phyloP scores from a whole-genome alignment of 2,888 invertebrate genomes.

The Psylliodes chrysocephalus region DNA sequence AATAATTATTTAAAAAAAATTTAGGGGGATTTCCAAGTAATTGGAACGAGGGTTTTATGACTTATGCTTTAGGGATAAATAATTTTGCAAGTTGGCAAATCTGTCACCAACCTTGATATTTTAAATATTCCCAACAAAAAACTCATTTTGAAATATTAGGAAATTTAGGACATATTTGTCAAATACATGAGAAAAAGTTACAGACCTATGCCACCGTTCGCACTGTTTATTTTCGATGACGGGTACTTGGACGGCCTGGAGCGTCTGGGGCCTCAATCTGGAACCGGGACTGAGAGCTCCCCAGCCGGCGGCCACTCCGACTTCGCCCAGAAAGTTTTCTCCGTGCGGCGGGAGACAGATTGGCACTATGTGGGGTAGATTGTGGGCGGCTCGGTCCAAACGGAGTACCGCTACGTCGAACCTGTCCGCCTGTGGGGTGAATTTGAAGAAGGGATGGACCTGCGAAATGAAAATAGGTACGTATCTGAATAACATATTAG shows the following conservation, averaged over 20 bases:
- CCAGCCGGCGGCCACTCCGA: constrained; percentile 94
- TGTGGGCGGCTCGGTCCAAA: constrained; percentile 88
- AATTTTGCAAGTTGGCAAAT: too few species aligned
- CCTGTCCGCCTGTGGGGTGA: constrained; percentile 91
- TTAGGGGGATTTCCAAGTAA: too few species aligned
- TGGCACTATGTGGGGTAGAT: constrained; percentile 90
- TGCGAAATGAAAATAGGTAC: too few species aligned
- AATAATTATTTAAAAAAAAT: too few species aligned
- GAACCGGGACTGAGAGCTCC: constrained; percentile 88
- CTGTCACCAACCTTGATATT: too few species aligned
- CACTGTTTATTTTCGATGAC: constrained; percentile 88
- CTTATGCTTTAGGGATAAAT: too few species aligned
- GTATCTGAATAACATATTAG: too few species aligned
- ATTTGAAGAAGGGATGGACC: constrained; percentile 91
- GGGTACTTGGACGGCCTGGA: constrained; percentile 92
- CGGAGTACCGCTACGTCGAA: constrained; percentile 92
- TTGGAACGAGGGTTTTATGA: too few species aligned
- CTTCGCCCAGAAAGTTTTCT: constrained; percentile 89
- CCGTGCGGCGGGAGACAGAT: constrained; percentile 92
- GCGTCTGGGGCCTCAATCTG: constrained; percentile 84
- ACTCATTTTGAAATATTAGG: too few species aligned
- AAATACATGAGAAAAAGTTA: too few species aligned
- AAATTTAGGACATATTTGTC: too few species aligned
- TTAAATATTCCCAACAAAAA: too few species aligned
- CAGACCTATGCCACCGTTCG: constrained; percentile 73